Percentiles rank a stretch among this genome's conserved stretches.
phyloP scores from a whole-genome alignment of 1,140 invertebrate genomes.

The Bombus cullumanus region DNA sequence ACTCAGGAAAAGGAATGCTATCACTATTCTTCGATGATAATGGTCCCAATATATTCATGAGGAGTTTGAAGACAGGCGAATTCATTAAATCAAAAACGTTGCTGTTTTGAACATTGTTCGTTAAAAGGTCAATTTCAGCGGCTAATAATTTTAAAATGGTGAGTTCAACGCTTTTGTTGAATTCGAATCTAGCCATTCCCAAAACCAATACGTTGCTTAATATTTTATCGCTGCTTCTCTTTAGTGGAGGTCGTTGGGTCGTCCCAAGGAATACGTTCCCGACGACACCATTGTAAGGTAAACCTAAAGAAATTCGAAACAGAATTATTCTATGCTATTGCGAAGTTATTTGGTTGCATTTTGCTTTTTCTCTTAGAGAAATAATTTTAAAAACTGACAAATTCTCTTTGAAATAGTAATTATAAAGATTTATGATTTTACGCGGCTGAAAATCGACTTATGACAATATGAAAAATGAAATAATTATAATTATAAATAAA shows the following conservation, averaged over 20 bases:
- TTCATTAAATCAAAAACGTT: neutral
- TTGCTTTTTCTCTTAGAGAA: neutral
- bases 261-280: neutral
- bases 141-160: neutral
- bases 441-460: too few species aligned
- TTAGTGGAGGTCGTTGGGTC: neutral
- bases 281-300: neutral
- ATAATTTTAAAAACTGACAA: neutral
- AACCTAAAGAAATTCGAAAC: constrained; percentile 11
- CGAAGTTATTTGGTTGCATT: neutral
- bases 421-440: too few species aligned
- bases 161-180: neutral
- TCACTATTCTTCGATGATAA: neutral
- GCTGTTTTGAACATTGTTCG: neutral
- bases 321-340: neutral
- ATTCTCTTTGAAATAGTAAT: too few species aligned
- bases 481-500: too few species aligned
- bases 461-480: too few species aligned
- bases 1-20: neutral
- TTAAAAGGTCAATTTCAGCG: neutral
- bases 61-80: neutral
- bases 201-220: neutral
- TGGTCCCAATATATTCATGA: neutral
- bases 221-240: neutral
- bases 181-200: neutral